Evolutionary conservation across 2,888 invertebrate genomes (phyloP), one percentile per base, ranked within the genome.

Genomic region (Taenaris catops): DNA sequence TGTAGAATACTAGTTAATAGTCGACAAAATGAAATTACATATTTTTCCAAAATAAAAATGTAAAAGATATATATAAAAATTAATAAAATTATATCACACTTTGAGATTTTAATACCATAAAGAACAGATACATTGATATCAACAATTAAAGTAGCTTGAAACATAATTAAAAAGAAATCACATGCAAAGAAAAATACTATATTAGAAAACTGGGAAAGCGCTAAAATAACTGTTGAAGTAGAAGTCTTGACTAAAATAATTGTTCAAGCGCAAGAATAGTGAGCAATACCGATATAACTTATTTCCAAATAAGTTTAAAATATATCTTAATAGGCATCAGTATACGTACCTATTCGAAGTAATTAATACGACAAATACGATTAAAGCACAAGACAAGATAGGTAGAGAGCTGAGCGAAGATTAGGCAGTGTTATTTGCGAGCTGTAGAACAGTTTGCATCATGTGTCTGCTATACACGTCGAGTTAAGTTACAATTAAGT

Each of bases 381-480:
- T 63, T 66, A 60, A 75, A 80, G 81, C 81, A 75, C 61, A 80
- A 72, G 71, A 61, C 60, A 71, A 75, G 72, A 79, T 49, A 57
- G 50, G 45, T 70, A 75, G 57, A 74, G 69, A 75, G 67, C 69
- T 74, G 76, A 75, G 80, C 78, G 61, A 62, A 72, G 69, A 84
- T 86, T 86, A 86, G 86, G 86, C 86, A 57, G 68, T 74, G 83
- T 86, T 86, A 86, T 78, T 80, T 66, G 86, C 86, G 72, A 76
- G 76, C 71, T 67, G 67, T 66, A 68, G 64, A 64, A 60, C 59
- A 68, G 64, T 60, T 55, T 51, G 51, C 41, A 49, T 48, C 28
- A 52, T 68, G 50, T 68, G 62, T 66, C 52, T 63, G 55, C 38
- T 25, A 44, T 35, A 23, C 68, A 64, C 52, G 63, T 57, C 49